Evolutionary conservation across 2,888 invertebrate species (phyloP).

Genomic region (Drosophila hawaiiensis): DNA sequence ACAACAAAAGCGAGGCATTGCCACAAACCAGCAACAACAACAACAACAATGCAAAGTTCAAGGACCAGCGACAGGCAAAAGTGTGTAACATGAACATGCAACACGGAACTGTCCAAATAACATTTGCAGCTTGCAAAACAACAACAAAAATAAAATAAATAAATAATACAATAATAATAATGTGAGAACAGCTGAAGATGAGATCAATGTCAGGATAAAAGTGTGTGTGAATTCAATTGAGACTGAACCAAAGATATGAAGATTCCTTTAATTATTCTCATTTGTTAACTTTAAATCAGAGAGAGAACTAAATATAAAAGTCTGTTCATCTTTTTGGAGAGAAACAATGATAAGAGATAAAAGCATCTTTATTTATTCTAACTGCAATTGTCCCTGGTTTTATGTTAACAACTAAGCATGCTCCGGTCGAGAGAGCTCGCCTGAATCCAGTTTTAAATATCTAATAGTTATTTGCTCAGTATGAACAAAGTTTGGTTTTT

Average conservation of each 20-base stretch:
- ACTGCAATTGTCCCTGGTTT: background rate
- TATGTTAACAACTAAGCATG: background rate
- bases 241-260: background rate
- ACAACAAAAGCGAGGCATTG: slow-evolving; percentile 58
- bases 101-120: slow-evolving; percentile 43
- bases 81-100: slow-evolving; percentile 46
- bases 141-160: background rate
- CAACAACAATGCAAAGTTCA: slow-evolving; percentile 54
- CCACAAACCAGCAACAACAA: slow-evolving; percentile 30
- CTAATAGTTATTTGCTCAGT: background rate
- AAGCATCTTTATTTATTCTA: background rate
- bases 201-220: background rate
- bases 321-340: background rate
- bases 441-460: background rate
- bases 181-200: background rate
- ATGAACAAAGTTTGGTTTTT: background rate
- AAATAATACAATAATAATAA: slow-evolving; percentile 46
- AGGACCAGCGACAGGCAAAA: slow-evolving; percentile 49
- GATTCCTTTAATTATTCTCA: background rate
- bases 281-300: background rate
- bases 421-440: background rate
- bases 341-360: background rate
- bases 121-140: slow-evolving; percentile 35
- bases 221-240: background rate
- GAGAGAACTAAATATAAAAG: background rate